Conservation (phyloP, 2,113 vertebrate species). For the Prietella phreatophila region DNA sequence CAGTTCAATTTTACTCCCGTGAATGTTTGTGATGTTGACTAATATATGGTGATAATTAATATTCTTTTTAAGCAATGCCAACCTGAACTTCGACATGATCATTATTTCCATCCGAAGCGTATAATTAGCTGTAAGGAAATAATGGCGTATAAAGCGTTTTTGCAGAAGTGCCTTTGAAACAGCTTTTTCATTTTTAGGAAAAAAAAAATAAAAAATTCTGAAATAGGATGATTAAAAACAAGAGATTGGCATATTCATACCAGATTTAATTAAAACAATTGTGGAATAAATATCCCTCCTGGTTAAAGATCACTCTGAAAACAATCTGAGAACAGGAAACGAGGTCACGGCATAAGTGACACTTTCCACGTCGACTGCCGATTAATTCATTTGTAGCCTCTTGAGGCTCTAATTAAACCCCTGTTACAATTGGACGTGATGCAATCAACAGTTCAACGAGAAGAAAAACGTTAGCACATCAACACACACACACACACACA, state of each 20-base stretch:
- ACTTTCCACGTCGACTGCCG: not conserved
- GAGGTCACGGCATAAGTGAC: slow-evolving; percentile 22
- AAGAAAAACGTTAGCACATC: not conserved
- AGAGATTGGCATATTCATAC: not conserved
- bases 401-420: slow-evolving; percentile 16
- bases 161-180: not conserved
- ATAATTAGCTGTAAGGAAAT: not conserved
- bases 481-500: not conserved
- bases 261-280: not conserved
- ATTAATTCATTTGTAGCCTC: slow-evolving; percentile 7
- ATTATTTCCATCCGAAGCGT: not conserved
- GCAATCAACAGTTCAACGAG: not conserved
- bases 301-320: not conserved
- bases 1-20: not conserved
- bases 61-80: not conserved
- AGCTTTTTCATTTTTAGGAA: not conserved
- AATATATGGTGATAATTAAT: not conserved
- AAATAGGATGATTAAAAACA: not conserved
- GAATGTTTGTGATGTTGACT: not conserved
- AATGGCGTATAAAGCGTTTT: not conserved
- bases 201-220: not conserved
- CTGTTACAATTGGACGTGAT: not conserved
- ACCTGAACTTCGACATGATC: not conserved
- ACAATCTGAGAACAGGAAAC: not conserved
- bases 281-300: not conserved